Base-by-base conservation (phyloP, 2,797 vertebrate species). In the Crypturellus tataupa region DNA sequence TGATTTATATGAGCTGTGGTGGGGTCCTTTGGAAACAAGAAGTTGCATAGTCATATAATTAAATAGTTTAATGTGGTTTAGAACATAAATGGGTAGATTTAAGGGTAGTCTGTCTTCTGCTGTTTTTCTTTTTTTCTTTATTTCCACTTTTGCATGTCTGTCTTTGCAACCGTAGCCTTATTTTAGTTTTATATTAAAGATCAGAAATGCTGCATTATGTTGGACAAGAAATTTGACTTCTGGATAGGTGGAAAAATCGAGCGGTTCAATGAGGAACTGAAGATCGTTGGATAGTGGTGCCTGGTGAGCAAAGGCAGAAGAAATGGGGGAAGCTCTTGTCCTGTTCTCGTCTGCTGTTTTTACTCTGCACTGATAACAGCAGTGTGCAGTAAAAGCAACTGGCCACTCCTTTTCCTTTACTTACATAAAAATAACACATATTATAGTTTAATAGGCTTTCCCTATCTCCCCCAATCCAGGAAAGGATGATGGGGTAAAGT, bases 1-100 rank as follows among this genome's bases (percentile, higher is more conserved):
- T 94, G 94, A 95, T 96, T 95, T 96, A 90, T 94, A 73, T 85
- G 60, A 84, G 87, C 85, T 84, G 77, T 90, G 51, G 56, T 77
- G 68, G 53, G 60, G 78, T 85, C 42, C 83, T 90, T 73, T 62
- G 40, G 39, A 39, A 91, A 81, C 89, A 44, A 79, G 7, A 25
- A 4, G 25, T 47, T 71, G 39, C 40, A 39, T 80, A 47, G 46
- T 93, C 2, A 20, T 35, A 33, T 80, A 93, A 80, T 90, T 93
- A 87, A 94, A 77, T 31, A 91, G 69, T 76, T 10, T 87, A 68
- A 21, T 70, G 64, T 82, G 71, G 51, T 31, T 94, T 70, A 60
- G 73, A 56, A 55, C 42, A 60, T 39, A 88, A 93, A 86, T 44
- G 31, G 59, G 27, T 60, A 63, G 70, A 44, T 53, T 69, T 84